Evolutionary conservation across 1,140 invertebrate species (phyloP).

Genomic region (Probaryconus sp.): DNA sequence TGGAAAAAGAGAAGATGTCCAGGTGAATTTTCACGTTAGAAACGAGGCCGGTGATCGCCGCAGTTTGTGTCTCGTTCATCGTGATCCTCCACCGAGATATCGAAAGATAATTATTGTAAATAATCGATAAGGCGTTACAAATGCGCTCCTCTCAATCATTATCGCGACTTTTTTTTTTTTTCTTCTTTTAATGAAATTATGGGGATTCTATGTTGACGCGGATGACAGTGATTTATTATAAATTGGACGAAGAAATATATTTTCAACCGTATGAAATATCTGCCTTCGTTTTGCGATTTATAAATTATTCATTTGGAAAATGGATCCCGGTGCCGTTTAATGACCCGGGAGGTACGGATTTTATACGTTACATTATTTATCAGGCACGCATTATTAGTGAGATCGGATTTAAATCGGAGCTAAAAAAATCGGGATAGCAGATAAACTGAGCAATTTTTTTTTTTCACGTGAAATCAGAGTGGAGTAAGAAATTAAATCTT

Average conservation of each 20-base stretch:
- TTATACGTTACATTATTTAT: constrained; percentile 36
- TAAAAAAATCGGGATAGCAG: too few relatives aligned
- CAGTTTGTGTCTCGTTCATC: neutral
- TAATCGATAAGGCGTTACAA: constrained; percentile 21
- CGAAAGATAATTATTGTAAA: constrained; percentile 24
- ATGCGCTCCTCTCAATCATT: constrained; percentile 5
- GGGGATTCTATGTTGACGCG: neutral
- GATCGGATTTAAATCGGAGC: constrained; percentile 16
- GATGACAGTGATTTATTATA: constrained; percentile 35
- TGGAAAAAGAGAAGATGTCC: constrained; percentile 55
- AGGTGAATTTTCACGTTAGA: constrained; percentile 66
- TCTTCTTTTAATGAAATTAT: constrained; percentile 13
- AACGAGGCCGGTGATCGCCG: constrained; percentile 59
- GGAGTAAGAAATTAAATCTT: too few relatives aligned
- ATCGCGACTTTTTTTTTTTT: constrained; percentile 12
- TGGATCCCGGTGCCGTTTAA: constrained; percentile 38
- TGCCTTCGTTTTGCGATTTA: constrained; percentile 15
- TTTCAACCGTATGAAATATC: constrained; percentile 25
- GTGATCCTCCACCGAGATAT: neutral
- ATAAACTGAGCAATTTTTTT: too few relatives aligned
- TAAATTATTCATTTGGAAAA: constrained; percentile 33
- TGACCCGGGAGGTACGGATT: constrained; percentile 30
- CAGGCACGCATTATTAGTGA: constrained; percentile 23
- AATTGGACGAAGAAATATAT: too few relatives aligned
- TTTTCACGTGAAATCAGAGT: too few relatives aligned